phyloP scores from a whole-genome alignment of 2,888 invertebrate species.

The Parthenolecanium corni region DNA sequence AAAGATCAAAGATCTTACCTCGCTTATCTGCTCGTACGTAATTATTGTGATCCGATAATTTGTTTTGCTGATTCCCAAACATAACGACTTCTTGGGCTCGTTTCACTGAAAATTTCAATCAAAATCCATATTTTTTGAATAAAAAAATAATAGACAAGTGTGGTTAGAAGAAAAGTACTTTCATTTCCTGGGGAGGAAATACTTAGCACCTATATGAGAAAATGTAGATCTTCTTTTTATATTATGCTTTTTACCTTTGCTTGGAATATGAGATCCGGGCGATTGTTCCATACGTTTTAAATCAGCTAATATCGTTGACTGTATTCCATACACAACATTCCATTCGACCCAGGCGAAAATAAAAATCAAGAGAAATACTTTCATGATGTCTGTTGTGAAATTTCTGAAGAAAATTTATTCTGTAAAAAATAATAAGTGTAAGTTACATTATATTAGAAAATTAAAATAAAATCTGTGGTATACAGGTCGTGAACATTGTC shows the following conservation, averaged over 20 bases:
- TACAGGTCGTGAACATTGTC: too few relatives aligned
- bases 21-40: constrained; percentile 33
- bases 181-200: not conserved
- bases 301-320: constrained; percentile 24
- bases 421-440: too few relatives aligned
- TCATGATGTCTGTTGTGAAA: not conserved
- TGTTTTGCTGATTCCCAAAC: constrained; percentile 41
- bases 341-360: constrained; percentile 8
- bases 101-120: constrained; percentile 37
- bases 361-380: constrained; percentile 10
- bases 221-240: not conserved
- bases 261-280: constrained; percentile 10
- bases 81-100: constrained; percentile 40
- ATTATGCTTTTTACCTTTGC: constrained; percentile 18
- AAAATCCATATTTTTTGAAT: too few relatives aligned
- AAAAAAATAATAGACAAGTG: too few relatives aligned
- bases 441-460: too few relatives aligned
- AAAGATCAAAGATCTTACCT: constrained; percentile 33
- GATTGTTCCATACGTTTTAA: constrained; percentile 21
- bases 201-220: not conserved
- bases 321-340: constrained; percentile 11
- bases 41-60: constrained; percentile 33
- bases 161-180: constrained; percentile 1
- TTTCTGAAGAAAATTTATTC: too few relatives aligned
- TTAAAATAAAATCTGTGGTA: too few relatives aligned